A percentile compares a stretch with the other conserved stretches of the same genome.
These are phyloP conservation scores for Ips typographus DNA, from an alignment of 1,140 invertebrate genomes.

Conservation along the genomic window DNA sequence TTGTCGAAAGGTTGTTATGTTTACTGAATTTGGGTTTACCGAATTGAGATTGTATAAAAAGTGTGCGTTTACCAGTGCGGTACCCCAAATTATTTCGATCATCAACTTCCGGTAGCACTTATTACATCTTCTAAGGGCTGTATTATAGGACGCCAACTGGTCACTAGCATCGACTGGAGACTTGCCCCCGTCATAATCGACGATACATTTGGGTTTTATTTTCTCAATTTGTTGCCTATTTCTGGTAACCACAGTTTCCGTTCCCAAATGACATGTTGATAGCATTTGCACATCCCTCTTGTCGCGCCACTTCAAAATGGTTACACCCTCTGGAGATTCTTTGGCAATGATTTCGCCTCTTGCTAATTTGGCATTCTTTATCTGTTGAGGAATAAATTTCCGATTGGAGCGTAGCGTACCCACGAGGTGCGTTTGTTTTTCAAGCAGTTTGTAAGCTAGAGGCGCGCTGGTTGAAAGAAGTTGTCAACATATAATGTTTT, in stretches of 20 bases:
- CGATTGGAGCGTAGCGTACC: slow-evolving; percentile 52
- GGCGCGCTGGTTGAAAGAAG: slow-evolving; percentile 47
- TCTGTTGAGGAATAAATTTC: slow-evolving; percentile 47
- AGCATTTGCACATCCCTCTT: slow-evolving; percentile 52
- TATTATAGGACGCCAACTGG: slow-evolving; percentile 39
- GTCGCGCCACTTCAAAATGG: slow-evolving; percentile 54
- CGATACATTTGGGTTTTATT: slow-evolving; percentile 36
- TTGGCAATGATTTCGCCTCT: slow-evolving; percentile 48
- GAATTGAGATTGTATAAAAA: slow-evolving; percentile 22
- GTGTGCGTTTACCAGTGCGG: slow-evolving; percentile 24
- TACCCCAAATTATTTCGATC: slow-evolving; percentile 24
- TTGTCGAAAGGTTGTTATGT: slow-evolving; percentile 16
- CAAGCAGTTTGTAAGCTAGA: slow-evolving; percentile 45
- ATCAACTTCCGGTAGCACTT: slow-evolving; percentile 47
- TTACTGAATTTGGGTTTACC: slow-evolving; percentile 5
- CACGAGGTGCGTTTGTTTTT: slow-evolving; percentile 53
- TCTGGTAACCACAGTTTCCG: slow-evolving; percentile 20
- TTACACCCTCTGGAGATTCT: slow-evolving; percentile 50
- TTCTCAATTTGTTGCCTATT: slow-evolving; percentile 17
- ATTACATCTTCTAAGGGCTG: slow-evolving; percentile 13
- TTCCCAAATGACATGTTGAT: slow-evolving; percentile 48
- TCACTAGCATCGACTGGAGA: slow-evolving; percentile 40
- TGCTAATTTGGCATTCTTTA: slow-evolving; percentile 49
- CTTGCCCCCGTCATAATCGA: slow-evolving; percentile 42
- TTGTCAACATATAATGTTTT: slow-evolving; percentile 42